Percentiles rank a stretch among this genome's conserved stretches.
These are phyloP conservation scores for Hymenopus coronatus DNA, from an alignment of 2,888 invertebrate genomes.

Conservation along the genomic window DNA sequence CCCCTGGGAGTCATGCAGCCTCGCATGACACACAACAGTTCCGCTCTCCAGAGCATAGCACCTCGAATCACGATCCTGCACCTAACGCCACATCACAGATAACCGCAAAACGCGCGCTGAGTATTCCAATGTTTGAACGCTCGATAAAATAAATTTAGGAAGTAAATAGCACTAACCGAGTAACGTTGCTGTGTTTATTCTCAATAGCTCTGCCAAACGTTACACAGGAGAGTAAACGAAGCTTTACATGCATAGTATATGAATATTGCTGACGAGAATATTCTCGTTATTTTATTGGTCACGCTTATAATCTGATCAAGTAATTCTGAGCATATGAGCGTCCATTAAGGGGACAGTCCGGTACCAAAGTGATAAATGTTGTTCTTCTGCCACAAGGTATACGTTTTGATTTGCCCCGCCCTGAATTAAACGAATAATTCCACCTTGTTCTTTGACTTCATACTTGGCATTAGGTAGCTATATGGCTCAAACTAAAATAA, in stretches of 20 bases:
- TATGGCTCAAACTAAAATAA: no score
- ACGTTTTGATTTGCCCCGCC: no score
- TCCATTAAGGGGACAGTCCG: no score
- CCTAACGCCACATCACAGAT: not conserved
- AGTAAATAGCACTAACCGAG: not conserved
- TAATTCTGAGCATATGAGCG: no score
- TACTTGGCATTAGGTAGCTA: no score
- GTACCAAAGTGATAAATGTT: no score
- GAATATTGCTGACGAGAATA: not conserved
- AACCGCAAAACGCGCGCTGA: not conserved
- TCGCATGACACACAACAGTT: not conserved
- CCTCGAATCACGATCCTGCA: not conserved
- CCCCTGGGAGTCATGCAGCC: slow-evolving; percentile 8
- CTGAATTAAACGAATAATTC: no score
- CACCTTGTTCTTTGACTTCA: no score
- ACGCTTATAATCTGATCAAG: no score
- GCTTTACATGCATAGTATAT: not conserved
- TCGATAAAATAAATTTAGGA: not conserved
- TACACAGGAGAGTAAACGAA: not conserved
- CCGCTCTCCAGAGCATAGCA: not conserved
- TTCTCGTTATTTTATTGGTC: no score
- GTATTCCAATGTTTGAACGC: not conserved
- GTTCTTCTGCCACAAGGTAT: no score
- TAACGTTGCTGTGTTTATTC: not conserved
- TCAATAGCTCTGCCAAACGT: not conserved